phyloP scores from a whole-genome alignment of 2,797 vertebrate species.

The Danio tinwini region DNA sequence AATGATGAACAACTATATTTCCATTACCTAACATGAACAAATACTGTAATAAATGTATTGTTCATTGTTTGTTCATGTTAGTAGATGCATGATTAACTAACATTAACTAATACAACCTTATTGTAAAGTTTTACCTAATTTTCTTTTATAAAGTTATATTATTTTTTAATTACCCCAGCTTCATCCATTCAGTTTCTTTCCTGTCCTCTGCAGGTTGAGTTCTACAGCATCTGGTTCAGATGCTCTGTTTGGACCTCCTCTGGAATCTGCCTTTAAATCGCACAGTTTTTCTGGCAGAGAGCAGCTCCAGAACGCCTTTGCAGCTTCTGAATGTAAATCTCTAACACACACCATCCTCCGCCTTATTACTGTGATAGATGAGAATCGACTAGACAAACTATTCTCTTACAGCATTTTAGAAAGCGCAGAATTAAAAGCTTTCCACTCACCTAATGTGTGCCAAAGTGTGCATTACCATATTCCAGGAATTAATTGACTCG shows the following conservation, averaged over 20 bases:
- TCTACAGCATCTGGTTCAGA: slow-evolving; percentile 73
- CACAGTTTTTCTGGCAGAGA: slow-evolving; percentile 83
- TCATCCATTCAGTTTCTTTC: neutral
- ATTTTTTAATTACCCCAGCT: neutral
- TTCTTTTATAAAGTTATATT: neutral
- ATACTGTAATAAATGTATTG: no score
- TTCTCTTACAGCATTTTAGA: slow-evolving; percentile 5
- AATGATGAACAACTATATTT: no score
- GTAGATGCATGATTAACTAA: no score
- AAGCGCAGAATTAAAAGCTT: slow-evolving; percentile 24
- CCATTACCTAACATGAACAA: no score
- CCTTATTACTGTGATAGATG: slow-evolving; percentile 31
- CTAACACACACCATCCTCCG: neutral
- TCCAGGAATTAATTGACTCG: neutral
- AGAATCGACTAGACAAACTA: slow-evolving; percentile 14
- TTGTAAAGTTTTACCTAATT: no score
- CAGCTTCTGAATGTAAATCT: slow-evolving; percentile 74
- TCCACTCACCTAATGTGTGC: slow-evolving; percentile 11
- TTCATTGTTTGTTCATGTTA: no score
- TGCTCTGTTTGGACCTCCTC: slow-evolving; percentile 86
- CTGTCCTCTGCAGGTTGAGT: slow-evolving; percentile 70
- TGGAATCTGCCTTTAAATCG: slow-evolving; percentile 86
- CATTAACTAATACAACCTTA: no score
- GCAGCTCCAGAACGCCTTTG: slow-evolving; percentile 62
- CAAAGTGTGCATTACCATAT: slow-evolving; percentile 10